Percentiles rank a stretch among this genome's conserved stretches.
phyloP scores from a whole-genome alignment of 1,140 invertebrate genomes.

The Panulirus ornatus region DNA sequence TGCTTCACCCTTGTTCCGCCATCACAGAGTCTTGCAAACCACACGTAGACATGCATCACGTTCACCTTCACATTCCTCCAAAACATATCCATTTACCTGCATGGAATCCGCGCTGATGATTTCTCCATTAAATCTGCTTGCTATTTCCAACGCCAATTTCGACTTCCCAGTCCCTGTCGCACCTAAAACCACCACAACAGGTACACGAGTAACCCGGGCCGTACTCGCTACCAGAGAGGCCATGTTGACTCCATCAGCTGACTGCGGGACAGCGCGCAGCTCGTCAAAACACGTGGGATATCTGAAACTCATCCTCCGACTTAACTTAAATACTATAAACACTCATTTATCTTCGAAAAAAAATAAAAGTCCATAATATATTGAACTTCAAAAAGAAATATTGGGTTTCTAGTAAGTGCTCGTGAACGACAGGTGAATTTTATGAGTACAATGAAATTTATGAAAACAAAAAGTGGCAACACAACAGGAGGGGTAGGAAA shows the following conservation, averaged over 20 bases:
- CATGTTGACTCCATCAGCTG: constrained; percentile 71
- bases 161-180: constrained; percentile 98
- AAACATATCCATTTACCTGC: constrained; percentile 86
- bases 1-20: neutral
- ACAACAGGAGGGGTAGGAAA: neutral
- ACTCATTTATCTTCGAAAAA: too few relatives aligned
- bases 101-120: constrained; percentile 99
- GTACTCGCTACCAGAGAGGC: constrained; percentile 24
- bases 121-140: constrained; percentile 92
- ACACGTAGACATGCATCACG: neutral
- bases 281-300: neutral
- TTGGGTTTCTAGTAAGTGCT: neutral
- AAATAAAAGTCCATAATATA: neutral
- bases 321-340: neutral
- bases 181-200: constrained; percentile 92
- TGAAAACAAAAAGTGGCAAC: neutral
- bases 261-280: neutral
- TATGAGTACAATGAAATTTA: neutral
- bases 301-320: neutral
- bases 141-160: constrained; percentile 94
- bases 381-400: neutral
- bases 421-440: neutral
- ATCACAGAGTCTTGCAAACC: neutral
- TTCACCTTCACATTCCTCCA: neutral
- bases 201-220: neutral